Conservation (phyloP, 2,888 invertebrate species). For the Andrena bucephala region DNA sequence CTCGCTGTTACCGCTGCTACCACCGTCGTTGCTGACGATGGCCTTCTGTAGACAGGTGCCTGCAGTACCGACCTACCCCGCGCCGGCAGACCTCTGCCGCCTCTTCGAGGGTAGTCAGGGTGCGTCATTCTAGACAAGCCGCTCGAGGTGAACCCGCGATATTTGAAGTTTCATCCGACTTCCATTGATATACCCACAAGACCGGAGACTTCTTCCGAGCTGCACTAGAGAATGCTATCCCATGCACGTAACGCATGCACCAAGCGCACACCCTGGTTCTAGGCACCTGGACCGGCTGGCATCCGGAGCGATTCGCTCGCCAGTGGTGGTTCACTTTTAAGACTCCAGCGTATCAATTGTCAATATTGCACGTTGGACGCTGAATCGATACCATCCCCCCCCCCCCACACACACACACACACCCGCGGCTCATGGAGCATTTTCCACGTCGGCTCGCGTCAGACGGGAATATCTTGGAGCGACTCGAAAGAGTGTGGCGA, state of each 20-base stretch:
- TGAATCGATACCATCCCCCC: background rate
- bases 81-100: constrained; percentile 61
- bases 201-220: background rate
- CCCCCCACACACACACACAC: no score
- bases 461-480: constrained; percentile 4
- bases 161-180: background rate
- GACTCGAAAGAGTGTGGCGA: constrained; percentile 23
- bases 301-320: background rate
- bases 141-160: background rate
- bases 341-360: constrained; percentile 55
- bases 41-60: constrained; percentile 57
- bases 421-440: background rate
- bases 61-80: constrained; percentile 68
- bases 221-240: background rate
- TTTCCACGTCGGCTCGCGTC: no score
- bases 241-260: background rate
- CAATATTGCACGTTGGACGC: constrained; percentile 54
- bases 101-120: constrained; percentile 52
- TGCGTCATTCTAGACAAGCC: constrained; percentile 34
- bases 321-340: background rate
- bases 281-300: background rate
- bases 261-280: background rate
- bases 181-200: background rate
- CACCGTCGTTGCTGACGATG: constrained; percentile 42
- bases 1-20: constrained; percentile 45